These are phyloP conservation scores for Bimastos eiseni DNA, from an alignment of 2,888 invertebrate genomes.

Conservation along the genomic window DNA sequence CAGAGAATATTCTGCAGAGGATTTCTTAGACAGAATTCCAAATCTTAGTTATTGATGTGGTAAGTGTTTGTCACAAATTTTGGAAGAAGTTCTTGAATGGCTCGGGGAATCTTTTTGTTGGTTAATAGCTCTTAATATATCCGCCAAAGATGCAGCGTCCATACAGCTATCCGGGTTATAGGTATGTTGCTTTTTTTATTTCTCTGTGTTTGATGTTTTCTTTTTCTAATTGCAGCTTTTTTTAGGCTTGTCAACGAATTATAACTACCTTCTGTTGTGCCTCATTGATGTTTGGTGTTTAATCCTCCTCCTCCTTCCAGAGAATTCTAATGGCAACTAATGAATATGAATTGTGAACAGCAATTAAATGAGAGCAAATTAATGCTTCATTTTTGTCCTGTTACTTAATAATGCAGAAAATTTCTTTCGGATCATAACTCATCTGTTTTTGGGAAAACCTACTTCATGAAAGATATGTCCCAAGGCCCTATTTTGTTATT, in stretches of 20 bases:
- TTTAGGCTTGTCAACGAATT: not conserved
- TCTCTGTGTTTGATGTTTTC: not conserved
- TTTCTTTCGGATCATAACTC: not conserved
- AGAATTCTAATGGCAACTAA: not conserved
- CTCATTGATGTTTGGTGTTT: not conserved
- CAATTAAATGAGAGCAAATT: not conserved
- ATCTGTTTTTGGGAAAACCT: not conserved
- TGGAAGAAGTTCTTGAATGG: not conserved
- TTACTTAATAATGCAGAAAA: not conserved
- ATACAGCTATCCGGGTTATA: conserved; percentile 21
- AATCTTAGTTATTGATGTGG: not conserved
- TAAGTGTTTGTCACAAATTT: not conserved
- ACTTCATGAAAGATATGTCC: not conserved
- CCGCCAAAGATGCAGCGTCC: conserved; percentile 16
- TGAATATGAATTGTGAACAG: not conserved
- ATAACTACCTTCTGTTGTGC: not conserved
- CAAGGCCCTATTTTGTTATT: too few relatives aligned
- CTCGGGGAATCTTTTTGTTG: not conserved
- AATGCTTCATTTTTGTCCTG: not conserved
- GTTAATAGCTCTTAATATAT: not conserved
- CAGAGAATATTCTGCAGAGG: not conserved
- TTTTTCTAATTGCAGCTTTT: not conserved
- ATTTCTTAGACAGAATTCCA: not conserved
- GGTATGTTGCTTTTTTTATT: not conserved
- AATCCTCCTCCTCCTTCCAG: not conserved